Conservation (phyloP, 1,140 invertebrate species). For the Drosophila guanche region DNA sequence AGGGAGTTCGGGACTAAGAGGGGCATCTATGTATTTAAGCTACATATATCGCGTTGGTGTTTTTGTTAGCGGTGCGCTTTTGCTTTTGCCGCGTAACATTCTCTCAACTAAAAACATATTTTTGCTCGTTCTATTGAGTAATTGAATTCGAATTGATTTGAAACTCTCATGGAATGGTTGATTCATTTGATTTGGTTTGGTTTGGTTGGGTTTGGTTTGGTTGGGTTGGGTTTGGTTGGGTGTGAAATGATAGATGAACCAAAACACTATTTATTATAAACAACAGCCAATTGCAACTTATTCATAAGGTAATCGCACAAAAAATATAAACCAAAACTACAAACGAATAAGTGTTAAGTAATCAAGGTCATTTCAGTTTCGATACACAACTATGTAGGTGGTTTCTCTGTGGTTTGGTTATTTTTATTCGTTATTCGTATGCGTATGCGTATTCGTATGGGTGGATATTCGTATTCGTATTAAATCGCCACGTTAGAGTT, state of each 20-base stretch:
- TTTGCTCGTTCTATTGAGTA: no score
- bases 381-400: constrained; percentile 36
- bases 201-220: constrained; percentile 12
- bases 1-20: neutral
- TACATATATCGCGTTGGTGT: constrained; percentile 18
- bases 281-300: constrained; percentile 79
- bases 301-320: constrained; percentile 54
- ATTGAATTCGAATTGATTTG: no score
- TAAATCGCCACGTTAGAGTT: no score
- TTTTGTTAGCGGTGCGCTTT: constrained; percentile 17
- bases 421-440: neutral
- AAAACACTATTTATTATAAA: constrained; percentile 53
- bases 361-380: constrained; percentile 34
- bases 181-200: constrained; percentile 1
- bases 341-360: constrained; percentile 47
- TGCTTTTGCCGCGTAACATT: neutral
- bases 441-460: no score
- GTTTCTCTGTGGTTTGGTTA: neutral
- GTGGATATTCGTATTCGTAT: no score
- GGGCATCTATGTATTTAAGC: constrained; percentile 2
- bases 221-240: constrained; percentile 4
- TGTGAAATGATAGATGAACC: constrained; percentile 55
- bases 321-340: constrained; percentile 36
- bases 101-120: no score
- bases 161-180: constrained; percentile 1